Conservation (phyloP, 2,888 invertebrate genomes). For the Hyles lineata region DNA sequence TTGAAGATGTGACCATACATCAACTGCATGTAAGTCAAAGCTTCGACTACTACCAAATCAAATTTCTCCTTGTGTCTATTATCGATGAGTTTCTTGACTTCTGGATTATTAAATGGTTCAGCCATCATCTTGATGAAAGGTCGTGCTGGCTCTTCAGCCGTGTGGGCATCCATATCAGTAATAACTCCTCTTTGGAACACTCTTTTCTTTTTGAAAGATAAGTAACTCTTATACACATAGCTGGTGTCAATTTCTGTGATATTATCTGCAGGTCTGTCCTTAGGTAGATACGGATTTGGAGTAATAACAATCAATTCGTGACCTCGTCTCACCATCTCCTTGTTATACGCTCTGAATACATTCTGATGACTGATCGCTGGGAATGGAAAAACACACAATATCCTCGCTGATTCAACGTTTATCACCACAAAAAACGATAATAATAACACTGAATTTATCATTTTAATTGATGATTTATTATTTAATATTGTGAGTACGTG, state of each 20-base stretch:
- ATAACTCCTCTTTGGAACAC: slow-evolving; percentile 24
- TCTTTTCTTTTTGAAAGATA: neutral
- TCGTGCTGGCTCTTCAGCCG: neutral
- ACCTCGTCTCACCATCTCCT: slow-evolving; percentile 61
- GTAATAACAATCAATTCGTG: slow-evolving; percentile 68
- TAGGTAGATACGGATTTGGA: slow-evolving; percentile 52
- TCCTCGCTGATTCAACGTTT: slow-evolving; percentile 48
- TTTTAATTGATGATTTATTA: too few species aligned
- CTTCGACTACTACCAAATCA: slow-evolving; percentile 30
- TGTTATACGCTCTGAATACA: slow-evolving; percentile 55
- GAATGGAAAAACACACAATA: slow-evolving; percentile 58
- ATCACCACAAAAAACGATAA: neutral
- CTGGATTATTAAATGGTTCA: slow-evolving; percentile 11
- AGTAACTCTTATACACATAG: slow-evolving; percentile 36
- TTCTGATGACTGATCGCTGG: slow-evolving; percentile 70
- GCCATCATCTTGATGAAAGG: neutral
- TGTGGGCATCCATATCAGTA: neutral
- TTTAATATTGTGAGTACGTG: too few species aligned
- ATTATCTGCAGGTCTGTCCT: slow-evolving; percentile 46
- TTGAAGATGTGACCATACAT: slow-evolving; percentile 22
- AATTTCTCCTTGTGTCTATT: slow-evolving; percentile 27
- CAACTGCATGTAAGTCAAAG: slow-evolving; percentile 12
- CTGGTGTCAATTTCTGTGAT: slow-evolving; percentile 61
- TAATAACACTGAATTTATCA: too few species aligned
- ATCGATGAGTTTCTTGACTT: slow-evolving; percentile 25